Evolutionary conservation across 2,113 vertebrate genomes (phyloP), one percentile per base, ranked within the genome.

Genomic region (Phylloscopus trochiloides): DNA sequence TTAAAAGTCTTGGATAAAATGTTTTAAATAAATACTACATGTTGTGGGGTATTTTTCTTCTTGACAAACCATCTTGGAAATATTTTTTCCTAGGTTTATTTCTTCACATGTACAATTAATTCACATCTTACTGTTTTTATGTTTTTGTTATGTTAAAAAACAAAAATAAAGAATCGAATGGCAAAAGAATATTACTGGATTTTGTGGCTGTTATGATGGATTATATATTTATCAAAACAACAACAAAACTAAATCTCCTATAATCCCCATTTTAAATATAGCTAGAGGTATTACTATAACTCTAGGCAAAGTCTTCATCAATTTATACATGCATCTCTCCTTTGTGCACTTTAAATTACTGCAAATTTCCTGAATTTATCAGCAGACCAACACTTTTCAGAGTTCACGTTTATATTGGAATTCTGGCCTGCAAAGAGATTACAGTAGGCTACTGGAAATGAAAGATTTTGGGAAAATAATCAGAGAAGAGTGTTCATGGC

Each of bases 21-120:
- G 28, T 43, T 61, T 43, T 40, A 22, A 2, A 29, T 87, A 58
- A 50, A 3, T 10, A 34, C 36, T 34, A 51, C 6, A 10, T 13
- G 7, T 17, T 43, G 6, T 61, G 11, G 11, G 0, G 0, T 0
- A 25, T 40, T 73, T 48, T 72, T 55, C 50, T 62, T 73, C 24
- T 48, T 59, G 7, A 74, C 59, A 70, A 71, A 7, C 31, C 70
- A 55, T n/a, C 28, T 68, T 22, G 32, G 36, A 83, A 9, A 17
- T 74, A 45, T 0, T 32, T 55, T 85, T 83, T 77, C 40, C 26
- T 40, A 80, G 6, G 5, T 42, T 62, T 77, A n/a, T 83, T 80
- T 77, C 31, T 66, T 88, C 74, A 73, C 7, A 31, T 47, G 43
- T 50, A 66, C 19, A 73, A 57, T 48, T 72, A 3, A 86, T 67